Evolutionary conservation across 2,888 invertebrate genomes (phyloP).

Genomic region (Maniola hyperantus): DNA sequence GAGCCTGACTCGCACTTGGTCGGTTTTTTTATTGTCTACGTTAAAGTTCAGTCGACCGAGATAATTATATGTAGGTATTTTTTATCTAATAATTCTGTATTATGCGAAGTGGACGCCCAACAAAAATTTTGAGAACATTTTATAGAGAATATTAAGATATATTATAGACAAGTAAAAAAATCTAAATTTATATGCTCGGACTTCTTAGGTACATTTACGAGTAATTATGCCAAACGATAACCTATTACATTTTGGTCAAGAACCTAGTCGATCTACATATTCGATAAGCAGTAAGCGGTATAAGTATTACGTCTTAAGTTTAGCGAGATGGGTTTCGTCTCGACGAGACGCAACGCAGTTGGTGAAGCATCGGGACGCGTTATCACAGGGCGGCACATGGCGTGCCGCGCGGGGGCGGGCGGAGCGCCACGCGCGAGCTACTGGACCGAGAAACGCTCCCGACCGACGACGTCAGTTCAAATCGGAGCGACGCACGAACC

Average conservation of each 20-base stretch:
- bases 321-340: constrained; percentile 44
- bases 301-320: constrained; percentile 57
- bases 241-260: constrained; percentile 1
- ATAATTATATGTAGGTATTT: background rate
- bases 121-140: background rate
- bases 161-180: background rate
- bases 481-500: constrained; percentile 72
- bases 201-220: background rate
- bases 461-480: constrained; percentile 64
- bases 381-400: constrained; percentile 60
- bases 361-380: constrained; percentile 52
- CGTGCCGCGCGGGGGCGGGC: constrained; percentile 73
- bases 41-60: background rate
- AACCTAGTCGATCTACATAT: background rate
- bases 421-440: constrained; percentile 53
- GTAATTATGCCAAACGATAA: constrained; percentile 3
- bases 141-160: background rate
- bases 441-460: constrained; percentile 50
- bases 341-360: background rate
- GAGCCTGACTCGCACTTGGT: too few species aligned
- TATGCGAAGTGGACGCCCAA: background rate
- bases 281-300: background rate
- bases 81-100: background rate
- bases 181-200: background rate
- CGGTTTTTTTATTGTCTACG: too few species aligned